Percentiles rank a stretch among this genome's conserved stretches.
These are phyloP conservation scores for Lepidocyrtoides sp. DNA, from an alignment of 2,888 invertebrate genomes.

Conservation along the genomic window DNA sequence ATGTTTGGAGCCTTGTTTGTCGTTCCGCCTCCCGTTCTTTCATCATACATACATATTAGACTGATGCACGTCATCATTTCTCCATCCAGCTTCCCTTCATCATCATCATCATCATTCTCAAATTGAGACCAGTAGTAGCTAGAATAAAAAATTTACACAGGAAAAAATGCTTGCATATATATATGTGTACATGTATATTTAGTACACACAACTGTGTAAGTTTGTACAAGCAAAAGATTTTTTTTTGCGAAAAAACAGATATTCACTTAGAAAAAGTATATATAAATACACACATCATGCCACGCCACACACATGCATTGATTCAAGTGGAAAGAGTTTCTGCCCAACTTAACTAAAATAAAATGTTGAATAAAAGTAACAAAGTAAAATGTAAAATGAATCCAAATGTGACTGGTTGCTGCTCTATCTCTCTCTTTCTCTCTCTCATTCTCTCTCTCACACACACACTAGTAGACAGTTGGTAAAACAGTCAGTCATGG, in stretches of 20 bases:
- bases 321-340: conserved; percentile 76
- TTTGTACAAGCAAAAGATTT: conserved; percentile 48
- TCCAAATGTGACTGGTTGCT: conserved; percentile 63
- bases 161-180: conserved; percentile 31
- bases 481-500: conserved; percentile 79
- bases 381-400: conserved; percentile 76
- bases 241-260: conserved; percentile 64
- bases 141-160: conserved; percentile 51
- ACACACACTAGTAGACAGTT: conserved; percentile 50
- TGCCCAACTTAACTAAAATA: conserved; percentile 77
- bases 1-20: conserved; percentile 76
- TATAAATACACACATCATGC: conserved; percentile 23
- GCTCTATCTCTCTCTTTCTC: background rate
- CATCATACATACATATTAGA: conserved; percentile 57
- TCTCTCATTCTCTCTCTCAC: no score
- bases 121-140: conserved; percentile 22
- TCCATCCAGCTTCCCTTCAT: background rate
- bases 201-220: background rate
- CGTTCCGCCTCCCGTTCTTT: conserved; percentile 74
- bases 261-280: conserved; percentile 50
- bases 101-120: conserved; percentile 22
- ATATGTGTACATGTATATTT: background rate
- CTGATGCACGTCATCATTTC: conserved; percentile 3
- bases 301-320: conserved; percentile 64
- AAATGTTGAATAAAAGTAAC: conserved; percentile 63